A percentile compares a stretch with the other conserved stretches of the same genome.
These are phyloP conservation scores for Caenorhabditis briggsae DNA, from an alignment of 1,140 invertebrate species.

Conservation along the genomic window DNA sequence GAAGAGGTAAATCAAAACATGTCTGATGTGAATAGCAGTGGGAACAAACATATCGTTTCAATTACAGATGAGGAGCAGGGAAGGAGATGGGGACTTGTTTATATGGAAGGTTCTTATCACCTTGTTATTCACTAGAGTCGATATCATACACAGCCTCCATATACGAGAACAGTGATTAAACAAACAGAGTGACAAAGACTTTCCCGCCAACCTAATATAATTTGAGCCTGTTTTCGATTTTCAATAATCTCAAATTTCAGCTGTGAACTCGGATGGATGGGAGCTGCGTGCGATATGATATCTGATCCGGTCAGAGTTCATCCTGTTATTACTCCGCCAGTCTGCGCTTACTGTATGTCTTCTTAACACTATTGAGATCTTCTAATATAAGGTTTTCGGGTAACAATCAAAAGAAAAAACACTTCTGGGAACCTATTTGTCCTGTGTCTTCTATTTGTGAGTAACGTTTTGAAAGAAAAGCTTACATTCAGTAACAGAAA, in stretches of 20 bases:
- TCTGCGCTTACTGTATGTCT: slow-evolving; percentile 56
- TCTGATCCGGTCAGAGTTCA: slow-evolving; percentile 50
- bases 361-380: neutral
- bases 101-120: no score
- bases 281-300: slow-evolving; percentile 51
- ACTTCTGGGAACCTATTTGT: slow-evolving; percentile 23
- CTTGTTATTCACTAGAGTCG: no score
- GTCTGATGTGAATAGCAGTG: no score
- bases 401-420: neutral
- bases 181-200: no score
- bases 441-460: neutral
- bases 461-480: neutral
- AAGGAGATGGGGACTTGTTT: no score
- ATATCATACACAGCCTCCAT: no score
- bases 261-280: slow-evolving; percentile 41
- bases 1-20: no score
- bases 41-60: no score
- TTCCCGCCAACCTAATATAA: neutral
- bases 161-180: no score
- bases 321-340: slow-evolving; percentile 51
- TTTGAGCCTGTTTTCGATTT: neutral
- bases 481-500: neutral
- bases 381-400: slow-evolving; percentile 14
- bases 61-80: no score
- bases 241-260: slow-evolving; percentile 36